Evolutionary conservation across 2,888 invertebrate genomes (phyloP), one percentile per base, ranked within the genome.

Genomic region (Leptopilina myrica): DNA sequence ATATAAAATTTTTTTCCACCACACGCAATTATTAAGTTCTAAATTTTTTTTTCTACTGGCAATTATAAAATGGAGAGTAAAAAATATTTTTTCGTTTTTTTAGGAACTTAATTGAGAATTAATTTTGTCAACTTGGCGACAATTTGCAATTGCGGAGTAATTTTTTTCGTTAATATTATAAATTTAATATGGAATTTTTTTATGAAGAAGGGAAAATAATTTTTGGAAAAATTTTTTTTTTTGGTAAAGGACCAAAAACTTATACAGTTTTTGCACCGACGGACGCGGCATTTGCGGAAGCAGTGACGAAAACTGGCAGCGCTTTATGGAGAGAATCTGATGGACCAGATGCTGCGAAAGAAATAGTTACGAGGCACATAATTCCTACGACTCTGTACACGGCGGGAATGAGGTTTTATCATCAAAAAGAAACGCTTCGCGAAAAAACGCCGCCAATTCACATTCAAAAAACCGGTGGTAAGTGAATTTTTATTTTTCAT

Each of bases 241-340:
- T 46, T 5, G 7, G 5, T 46, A 80, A 11, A 96, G 96, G 96
- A 83, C 94, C 95, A 80, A 96, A 96, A 93, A 96, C 96, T 0
- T 96, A 95, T 92, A 97, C 97, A 2, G 93, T 97, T 20, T 97
- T 97, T 88, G 97, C 97, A 8, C 97, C 97, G 15, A 96, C 96
- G 75, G 96, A 97, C 91, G 94, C 95, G 76, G 97, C 97, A 76
- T 97, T 97, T 92, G 85, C 86, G 26, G 86, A 88, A 33, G 87
- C 88, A 0, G 93, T 94, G n/a, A 93, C 93, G 3, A 92, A 96
- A 14, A 92, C 95, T 11, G 94, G 94, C 12, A 93, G 93, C 0
- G 86, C 90, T 43, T 82, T 91, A 76, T 91, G 91, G 90, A 87
- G 86, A 76, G 91, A 91, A 76, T 83, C 85, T n/a, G 91, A 91